Percentiles rank a stretch among this genome's conserved stretches.
These are phyloP conservation scores for Synanthedon tipuliformis DNA, from an alignment of 2,888 invertebrate species.

Conservation along the genomic window DNA sequence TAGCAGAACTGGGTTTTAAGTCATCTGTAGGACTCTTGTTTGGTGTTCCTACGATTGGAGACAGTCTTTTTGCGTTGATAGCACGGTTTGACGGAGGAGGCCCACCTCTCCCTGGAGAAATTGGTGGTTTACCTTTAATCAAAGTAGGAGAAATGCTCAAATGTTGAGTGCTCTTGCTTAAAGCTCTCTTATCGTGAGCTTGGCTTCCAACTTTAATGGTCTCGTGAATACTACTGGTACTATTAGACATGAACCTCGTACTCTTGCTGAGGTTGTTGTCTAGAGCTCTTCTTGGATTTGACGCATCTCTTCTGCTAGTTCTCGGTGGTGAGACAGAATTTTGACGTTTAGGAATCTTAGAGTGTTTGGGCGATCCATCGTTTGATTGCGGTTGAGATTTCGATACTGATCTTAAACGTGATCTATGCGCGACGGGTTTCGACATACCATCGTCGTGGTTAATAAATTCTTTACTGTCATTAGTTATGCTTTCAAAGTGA, in stretches of 20 bases:
- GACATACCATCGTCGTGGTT: constrained; percentile 32
- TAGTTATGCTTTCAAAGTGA: constrained; percentile 35
- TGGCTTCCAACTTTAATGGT: constrained; percentile 51
- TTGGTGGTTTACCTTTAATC: constrained; percentile 61
- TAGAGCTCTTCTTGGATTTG: constrained; percentile 25
- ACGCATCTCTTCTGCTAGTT: constrained; percentile 20
- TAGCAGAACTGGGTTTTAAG: constrained; percentile 40
- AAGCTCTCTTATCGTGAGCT: constrained; percentile 45
- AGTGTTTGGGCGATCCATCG: constrained; percentile 58
- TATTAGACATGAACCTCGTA: constrained; percentile 56
- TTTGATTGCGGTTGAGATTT: constrained; percentile 61
- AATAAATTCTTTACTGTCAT: constrained; percentile 30
- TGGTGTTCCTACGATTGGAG: constrained; percentile 64
- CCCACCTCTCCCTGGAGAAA: constrained; percentile 55
- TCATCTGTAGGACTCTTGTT: constrained; percentile 60
- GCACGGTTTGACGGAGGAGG: constrained; percentile 59
- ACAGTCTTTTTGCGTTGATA: constrained; percentile 57
- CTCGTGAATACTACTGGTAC: constrained; percentile 62
- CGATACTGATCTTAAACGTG: constrained; percentile 42
- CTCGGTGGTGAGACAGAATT: constrained; percentile 55
- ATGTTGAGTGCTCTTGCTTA: constrained; percentile 55
- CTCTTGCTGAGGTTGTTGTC: constrained; percentile 39
- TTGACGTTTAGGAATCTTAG: constrained; percentile 62
- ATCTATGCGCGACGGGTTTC: constrained; percentile 42
- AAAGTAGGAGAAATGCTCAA: constrained; percentile 41